A percentile compares a stretch with the other conserved stretches of the same genome.
Evolutionary conservation across 37 sponge, comb jelly and placozoan genomes (phyloP).

Genomic region (Hormiphora californensis): DNA sequence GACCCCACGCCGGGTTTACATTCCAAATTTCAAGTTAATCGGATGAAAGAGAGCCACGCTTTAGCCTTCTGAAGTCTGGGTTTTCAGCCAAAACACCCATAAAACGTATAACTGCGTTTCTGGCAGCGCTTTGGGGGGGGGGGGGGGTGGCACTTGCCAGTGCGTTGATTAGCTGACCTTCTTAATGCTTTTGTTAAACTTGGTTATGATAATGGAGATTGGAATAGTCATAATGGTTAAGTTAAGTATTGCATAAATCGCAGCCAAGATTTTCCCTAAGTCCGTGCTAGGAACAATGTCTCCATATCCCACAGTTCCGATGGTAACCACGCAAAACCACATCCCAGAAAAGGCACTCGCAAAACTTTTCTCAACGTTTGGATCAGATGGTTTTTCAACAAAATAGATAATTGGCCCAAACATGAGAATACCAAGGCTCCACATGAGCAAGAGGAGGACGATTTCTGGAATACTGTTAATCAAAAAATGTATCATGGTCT

Average conservation of each 20-base stretch:
- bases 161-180: too few species aligned
- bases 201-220: slow-evolving; percentile 49
- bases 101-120: too few species aligned
- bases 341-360: not conserved
- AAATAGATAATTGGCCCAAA: slow-evolving; percentile 12
- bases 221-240: slow-evolving; percentile 50
- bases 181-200: slow-evolving; percentile 53
- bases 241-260: slow-evolving; percentile 23
- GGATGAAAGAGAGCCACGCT: too few species aligned
- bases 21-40: too few species aligned
- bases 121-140: too few species aligned
- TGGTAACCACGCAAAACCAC: slow-evolving; percentile 54
- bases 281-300: slow-evolving; percentile 23
- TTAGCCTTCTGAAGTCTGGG: too few species aligned
- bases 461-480: slow-evolving; percentile 26
- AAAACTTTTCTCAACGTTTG: not conserved
- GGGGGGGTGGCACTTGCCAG: too few species aligned
- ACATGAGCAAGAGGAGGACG: slow-evolving; percentile 8
- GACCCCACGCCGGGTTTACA: too few species aligned
- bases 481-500: slow-evolving; percentile 39
- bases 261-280: slow-evolving; percentile 36
- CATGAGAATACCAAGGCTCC: slow-evolving; percentile 27
- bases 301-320: slow-evolving; percentile 42
- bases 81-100: too few species aligned
- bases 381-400: not conserved